Evolutionary conservation across 2,113 vertebrate species (phyloP), one percentile per base, ranked within the genome.

Genomic region (Mesembrinibis cayennensis): DNA sequence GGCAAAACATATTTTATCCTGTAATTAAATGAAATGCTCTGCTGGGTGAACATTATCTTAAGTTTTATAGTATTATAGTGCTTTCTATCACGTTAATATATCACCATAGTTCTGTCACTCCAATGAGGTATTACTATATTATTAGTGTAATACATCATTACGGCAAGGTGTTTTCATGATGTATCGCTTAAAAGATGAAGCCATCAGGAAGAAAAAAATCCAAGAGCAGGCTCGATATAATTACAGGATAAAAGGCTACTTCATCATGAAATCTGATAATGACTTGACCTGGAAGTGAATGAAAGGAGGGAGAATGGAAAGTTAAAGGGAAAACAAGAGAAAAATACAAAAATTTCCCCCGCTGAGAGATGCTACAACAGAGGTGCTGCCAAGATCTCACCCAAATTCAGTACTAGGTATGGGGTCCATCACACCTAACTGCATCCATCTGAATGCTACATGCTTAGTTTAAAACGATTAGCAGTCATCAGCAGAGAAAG

Each of bases 71-170:
- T 53, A 89, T 93, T 82, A 92, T 36, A 83, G 67, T 59, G 61
- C 82, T 87, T 95, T 96, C 83, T 87, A 85, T 69, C 79, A 85
- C 61, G 53, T 84, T 81, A 76, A 96, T 89, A 53, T 69, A 93
- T 97, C 80, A 42, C 25, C 22, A 26, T 34, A 82, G 95, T 27
- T 62, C 83, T 87, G 91, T 88, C 96, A 94, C 88, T 80, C 89
- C 71, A 70, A 17, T 55, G 63, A 96, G 91, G 58, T 82, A 78
- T 95, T 0, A 32, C 93, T 44, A 10, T 59, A 76, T 98, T 93
- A 97, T 82, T 97, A 97, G 97, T 94, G 95, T 61, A 59, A 98
- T 97, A 93, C 85, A 97, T 98, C 98, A 98, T 95, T 45, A 42
- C 88, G 12, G 97, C 96, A 96, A 96, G 96, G 96, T 95, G 84